These are phyloP conservation scores for Pollenia amentaria DNA, from an alignment of 2,888 invertebrate genomes.

Conservation along the genomic window DNA sequence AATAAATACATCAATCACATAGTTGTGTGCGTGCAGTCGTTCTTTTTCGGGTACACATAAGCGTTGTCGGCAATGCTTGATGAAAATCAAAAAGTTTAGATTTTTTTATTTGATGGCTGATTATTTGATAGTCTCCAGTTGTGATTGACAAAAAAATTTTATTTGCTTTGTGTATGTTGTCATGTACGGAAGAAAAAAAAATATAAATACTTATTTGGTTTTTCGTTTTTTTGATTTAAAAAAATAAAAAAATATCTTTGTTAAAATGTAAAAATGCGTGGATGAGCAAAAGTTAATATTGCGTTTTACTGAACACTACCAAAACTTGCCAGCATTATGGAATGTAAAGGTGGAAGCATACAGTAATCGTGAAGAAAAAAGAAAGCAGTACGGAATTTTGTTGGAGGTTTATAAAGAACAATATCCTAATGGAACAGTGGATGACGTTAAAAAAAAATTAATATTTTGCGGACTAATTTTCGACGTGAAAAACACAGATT, in stretches of 20 bases:
- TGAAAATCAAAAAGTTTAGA: too few relatives aligned
- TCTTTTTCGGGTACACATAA: neutral
- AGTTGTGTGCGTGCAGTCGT: neutral
- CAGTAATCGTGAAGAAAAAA: slow-evolving; percentile 41
- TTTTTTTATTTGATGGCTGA: too few relatives aligned
- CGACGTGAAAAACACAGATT: too few relatives aligned
- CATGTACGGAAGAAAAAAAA: too few relatives aligned
- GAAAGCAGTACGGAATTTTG: slow-evolving; percentile 40
- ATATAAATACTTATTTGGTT: neutral
- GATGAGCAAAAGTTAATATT: slow-evolving; percentile 15
- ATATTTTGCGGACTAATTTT: too few relatives aligned
- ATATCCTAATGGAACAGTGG: slow-evolving; percentile 4
- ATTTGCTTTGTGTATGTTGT: too few relatives aligned
- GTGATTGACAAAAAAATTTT: too few relatives aligned
- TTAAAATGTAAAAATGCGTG: neutral
- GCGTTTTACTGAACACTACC: slow-evolving; percentile 11
- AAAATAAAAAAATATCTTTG: neutral
- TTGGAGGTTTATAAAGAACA: slow-evolving; percentile 32
- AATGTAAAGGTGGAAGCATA: slow-evolving; percentile 33
- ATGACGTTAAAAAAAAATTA: too few relatives aligned
- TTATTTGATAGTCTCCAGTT: too few relatives aligned
- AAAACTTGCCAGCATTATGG: slow-evolving; percentile 33
- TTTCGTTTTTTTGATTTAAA: neutral
- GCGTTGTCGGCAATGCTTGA: too few relatives aligned
- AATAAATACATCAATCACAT: neutral